phyloP scores from a whole-genome alignment of 2,888 invertebrate genomes.

The Melangyna quadrimaculata region DNA sequence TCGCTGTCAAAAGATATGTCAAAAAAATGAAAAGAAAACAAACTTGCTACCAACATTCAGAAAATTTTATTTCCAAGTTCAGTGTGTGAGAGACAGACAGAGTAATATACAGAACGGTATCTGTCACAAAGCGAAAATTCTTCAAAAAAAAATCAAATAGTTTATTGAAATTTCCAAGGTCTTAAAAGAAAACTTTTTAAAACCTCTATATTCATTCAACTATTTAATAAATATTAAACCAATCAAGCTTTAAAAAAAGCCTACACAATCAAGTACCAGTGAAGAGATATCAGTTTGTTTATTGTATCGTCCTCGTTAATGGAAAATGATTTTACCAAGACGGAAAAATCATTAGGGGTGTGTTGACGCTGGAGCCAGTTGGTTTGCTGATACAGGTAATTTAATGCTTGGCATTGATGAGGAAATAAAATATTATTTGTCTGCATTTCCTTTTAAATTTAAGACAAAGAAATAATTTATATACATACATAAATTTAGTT shows the following conservation, averaged over 20 bases:
- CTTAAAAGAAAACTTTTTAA: constrained; percentile 32
- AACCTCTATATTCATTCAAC: not conserved
- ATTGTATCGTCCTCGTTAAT: not conserved
- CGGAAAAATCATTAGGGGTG: constrained; percentile 70
- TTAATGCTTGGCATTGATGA: not conserved
- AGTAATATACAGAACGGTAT: constrained; percentile 11
- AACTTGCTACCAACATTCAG: constrained; percentile 43
- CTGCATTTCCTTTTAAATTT: not conserved
- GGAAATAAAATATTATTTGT: not conserved
- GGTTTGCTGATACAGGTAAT: constrained; percentile 70
- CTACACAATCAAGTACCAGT: not conserved
- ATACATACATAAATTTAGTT: no score
- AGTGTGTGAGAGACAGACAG: constrained; percentile 19
- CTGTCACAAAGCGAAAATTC: constrained; percentile 61
- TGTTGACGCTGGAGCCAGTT: constrained; percentile 65
- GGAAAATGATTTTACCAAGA: constrained; percentile 65
- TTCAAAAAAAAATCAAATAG: constrained; percentile 39
- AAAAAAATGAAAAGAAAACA: constrained; percentile 48
- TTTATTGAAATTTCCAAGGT: constrained; percentile 52
- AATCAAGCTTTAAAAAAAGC: not conserved
- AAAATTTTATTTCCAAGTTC: not conserved
- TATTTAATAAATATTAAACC: not conserved
- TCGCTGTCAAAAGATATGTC: constrained; percentile 20
- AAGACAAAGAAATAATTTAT: not conserved
- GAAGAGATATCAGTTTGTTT: constrained; percentile 9